phyloP scores from a whole-genome alignment of 2,888 invertebrate species.

The Salpingus planirostris region DNA sequence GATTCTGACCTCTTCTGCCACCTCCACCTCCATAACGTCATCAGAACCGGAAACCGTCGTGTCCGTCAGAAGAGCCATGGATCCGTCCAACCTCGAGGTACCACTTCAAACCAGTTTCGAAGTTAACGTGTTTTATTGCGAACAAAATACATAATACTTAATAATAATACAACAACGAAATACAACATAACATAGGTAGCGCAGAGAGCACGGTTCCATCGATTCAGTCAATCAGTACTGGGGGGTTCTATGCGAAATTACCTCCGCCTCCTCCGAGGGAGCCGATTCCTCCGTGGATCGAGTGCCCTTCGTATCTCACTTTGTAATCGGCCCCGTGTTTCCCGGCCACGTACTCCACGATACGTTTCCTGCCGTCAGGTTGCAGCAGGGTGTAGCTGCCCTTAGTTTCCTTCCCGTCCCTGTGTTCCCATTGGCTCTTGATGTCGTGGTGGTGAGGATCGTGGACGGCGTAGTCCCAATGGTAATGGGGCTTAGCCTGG shows the following conservation, averaged over 20 bases:
- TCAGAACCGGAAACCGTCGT: constrained; percentile 18
- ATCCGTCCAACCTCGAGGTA: constrained; percentile 23
- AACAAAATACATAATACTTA: constrained; percentile 19
- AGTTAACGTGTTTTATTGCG: constrained; percentile 30
- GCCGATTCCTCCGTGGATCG: constrained; percentile 24
- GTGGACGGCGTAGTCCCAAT: constrained; percentile 35
- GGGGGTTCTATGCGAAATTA: not conserved
- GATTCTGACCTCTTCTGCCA: constrained; percentile 26
- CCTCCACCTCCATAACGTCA: constrained; percentile 24
- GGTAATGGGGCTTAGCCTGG: constrained; percentile 35
- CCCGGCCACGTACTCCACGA: constrained; percentile 35
- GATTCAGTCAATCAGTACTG: constrained; percentile 5
- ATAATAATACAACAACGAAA: constrained; percentile 17
- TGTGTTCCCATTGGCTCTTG: constrained; percentile 33
- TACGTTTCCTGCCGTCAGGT: constrained; percentile 35
- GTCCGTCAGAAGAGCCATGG: constrained; percentile 26
- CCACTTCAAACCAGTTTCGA: constrained; percentile 4
- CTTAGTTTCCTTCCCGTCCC: constrained; percentile 32
- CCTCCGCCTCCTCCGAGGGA: constrained; percentile 16
- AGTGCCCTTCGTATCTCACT: constrained; percentile 28
- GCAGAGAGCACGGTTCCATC: constrained; percentile 8
- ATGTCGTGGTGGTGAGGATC: constrained; percentile 35
- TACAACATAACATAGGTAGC: constrained; percentile 22
- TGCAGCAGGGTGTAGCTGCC: constrained; percentile 34
- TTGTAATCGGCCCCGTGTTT: constrained; percentile 35